Evolutionary conservation across 2,113 vertebrate genomes (phyloP), one percentile per base, ranked within the genome.

Genomic region (Telmatochromis sp.): DNA sequence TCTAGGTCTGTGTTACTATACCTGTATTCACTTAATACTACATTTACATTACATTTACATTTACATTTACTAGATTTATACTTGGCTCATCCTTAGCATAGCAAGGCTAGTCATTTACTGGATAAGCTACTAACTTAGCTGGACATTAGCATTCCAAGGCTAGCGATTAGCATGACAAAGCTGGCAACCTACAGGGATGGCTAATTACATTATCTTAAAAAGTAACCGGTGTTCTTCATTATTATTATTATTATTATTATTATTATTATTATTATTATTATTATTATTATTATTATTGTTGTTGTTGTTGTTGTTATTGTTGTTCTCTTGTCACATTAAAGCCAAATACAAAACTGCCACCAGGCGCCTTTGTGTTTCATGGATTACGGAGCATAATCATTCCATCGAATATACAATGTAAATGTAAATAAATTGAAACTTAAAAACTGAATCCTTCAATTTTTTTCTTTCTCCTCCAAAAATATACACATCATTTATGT

Each of bases 241-340:
- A 37, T 0, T 60, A 11, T 63, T 33, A 19, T 31, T 31, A 9
- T 51, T 19, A 9, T 19, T 19, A 9, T 58, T 31, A 3, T 58
- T 28, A 2, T 63, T 57, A 1, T 8, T 14, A 1, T 26, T 7
- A 0, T 26, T 23, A 3, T 13, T 13, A 1, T 9, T 14, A 2
- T 26, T 7, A 0, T 26, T 26, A 3, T 13, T 13, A 1, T 55
- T 7, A 1, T 53, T 53, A 1, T 53, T n/a, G 1, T 54, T 6
- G 10, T 21, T 23, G 0, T 58, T 57, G 2, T 54, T 54, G 1
- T 54, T 21, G 5, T 54, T 54, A 0, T 55, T 54, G 8, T 60
- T 17, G 5, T 17, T 63, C 17, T n/a, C 35, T 68, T 68, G 12
- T 40, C 35, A 70, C 35, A 70, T 70, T 68, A 70, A 70, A 40